phyloP scores from a whole-genome alignment of 2,888 invertebrate species.

The Ophonus ardosiacus region DNA sequence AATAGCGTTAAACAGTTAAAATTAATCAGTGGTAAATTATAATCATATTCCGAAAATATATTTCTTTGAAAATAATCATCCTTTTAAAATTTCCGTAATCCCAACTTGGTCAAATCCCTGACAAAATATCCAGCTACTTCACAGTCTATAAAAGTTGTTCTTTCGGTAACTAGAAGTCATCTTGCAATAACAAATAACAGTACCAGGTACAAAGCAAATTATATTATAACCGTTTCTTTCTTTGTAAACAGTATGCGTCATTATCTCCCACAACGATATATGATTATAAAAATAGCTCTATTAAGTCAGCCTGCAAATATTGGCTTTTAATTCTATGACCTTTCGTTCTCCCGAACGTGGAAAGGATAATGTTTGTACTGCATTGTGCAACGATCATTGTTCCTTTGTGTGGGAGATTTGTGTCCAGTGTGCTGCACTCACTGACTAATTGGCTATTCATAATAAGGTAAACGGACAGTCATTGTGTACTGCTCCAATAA shows the following conservation, averaged over 20 bases:
- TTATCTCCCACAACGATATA: not conserved
- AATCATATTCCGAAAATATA: too few species aligned
- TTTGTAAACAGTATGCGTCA: not conserved
- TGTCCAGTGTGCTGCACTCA: not conserved
- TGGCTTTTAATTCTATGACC: constrained; percentile 14
- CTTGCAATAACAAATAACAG: not conserved
- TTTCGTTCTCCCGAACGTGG: not conserved
- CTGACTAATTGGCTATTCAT: not conserved
- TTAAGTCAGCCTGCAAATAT: not conserved
- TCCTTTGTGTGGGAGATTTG: constrained; percentile 14
- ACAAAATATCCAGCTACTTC: too few species aligned
- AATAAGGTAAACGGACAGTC: not conserved
- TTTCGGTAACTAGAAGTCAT: not conserved
- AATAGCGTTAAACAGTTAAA: too few species aligned
- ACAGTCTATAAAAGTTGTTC: too few species aligned
- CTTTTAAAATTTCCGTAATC: too few species aligned
- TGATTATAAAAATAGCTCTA: not conserved
- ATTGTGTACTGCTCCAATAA: not conserved
- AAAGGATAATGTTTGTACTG: not conserved
- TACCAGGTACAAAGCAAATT: not conserved
- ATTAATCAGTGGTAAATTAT: too few species aligned
- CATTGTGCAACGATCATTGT: not conserved
- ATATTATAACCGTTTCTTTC: not conserved
- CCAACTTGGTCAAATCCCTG: too few species aligned
- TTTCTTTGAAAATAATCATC: too few species aligned